These are phyloP conservation scores for Coptodon rendalli DNA, from an alignment of 2,113 vertebrate species.

Conservation along the genomic window DNA sequence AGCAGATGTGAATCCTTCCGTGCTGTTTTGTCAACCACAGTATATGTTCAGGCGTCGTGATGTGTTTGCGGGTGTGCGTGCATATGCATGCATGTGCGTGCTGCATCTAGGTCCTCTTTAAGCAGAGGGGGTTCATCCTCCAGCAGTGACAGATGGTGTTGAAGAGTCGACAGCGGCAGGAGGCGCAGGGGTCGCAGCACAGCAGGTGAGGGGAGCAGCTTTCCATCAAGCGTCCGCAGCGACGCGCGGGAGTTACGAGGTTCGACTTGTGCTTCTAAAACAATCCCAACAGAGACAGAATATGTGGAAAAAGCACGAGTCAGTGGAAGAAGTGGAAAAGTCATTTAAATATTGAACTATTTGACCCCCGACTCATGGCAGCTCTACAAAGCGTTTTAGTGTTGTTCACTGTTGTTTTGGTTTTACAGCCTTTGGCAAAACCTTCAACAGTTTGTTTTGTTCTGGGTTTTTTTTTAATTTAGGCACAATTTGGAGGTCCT, in stretches of 20 bases:
- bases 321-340: neutral
- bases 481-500: neutral
- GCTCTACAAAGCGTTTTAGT: neutral
- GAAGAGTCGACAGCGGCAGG: conserved; percentile 75
- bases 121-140: conserved; percentile 59
- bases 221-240: conserved; percentile 64
- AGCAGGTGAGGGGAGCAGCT: conserved; percentile 51
- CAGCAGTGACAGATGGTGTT: conserved; percentile 77
- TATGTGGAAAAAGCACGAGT: neutral
- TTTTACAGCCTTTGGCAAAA: neutral
- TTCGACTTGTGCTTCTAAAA: conserved; percentile 42
- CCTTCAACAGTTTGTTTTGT: neutral
- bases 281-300: neutral
- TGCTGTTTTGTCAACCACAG: neutral
- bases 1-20: neutral
- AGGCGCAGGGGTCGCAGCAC: conserved; percentile 72
- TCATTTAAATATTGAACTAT: neutral
- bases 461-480: neutral
- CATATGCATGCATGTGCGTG: neutral
- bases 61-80: neutral
- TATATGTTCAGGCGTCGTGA: neutral
- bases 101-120: conserved; percentile 49
- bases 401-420: neutral
- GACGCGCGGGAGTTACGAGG: neutral
- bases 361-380: neutral